Conservation (phyloP, 2,113 vertebrate genomes). For the Amazona guildingii region DNA sequence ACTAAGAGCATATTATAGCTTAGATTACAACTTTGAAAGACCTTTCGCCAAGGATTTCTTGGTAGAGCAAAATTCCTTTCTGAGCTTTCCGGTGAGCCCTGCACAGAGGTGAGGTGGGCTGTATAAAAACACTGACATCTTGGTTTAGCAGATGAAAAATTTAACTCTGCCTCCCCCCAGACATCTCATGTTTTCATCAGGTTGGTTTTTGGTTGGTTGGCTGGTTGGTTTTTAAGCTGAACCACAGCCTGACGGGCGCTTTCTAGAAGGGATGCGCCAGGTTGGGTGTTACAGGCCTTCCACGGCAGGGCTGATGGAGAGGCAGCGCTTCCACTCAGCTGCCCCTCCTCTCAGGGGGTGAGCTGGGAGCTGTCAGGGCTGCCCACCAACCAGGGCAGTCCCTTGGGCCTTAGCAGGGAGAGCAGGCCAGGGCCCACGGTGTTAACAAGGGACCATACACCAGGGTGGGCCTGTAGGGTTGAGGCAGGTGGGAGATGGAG, state of each 20-base stretch:
- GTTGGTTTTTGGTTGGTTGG: neutral
- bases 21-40: conserved; percentile 5
- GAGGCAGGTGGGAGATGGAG: neutral
- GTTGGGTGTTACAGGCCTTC: rapidly evolving
- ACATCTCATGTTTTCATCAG: neutral
- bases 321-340: neutral
- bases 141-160: neutral
- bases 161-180: neutral
- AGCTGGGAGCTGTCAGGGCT: too few species aligned
- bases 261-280: neutral
- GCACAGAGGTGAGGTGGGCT: neutral
- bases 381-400: too few species aligned
- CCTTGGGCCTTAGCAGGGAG: rapidly evolving
- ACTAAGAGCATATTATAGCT: neutral
- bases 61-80: neutral
- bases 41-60: neutral
- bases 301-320: rapidly evolving
- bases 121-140: neutral
- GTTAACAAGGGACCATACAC: too few species aligned
- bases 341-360: rapidly evolving
- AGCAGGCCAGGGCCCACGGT: rapidly evolving
- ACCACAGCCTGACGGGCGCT: rapidly evolving
- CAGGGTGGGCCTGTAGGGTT: rapidly evolving
- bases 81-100: neutral
- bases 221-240: neutral